Conservation (phyloP, 2,113 vertebrate genomes). For the Spermophilus dauricus region DNA sequence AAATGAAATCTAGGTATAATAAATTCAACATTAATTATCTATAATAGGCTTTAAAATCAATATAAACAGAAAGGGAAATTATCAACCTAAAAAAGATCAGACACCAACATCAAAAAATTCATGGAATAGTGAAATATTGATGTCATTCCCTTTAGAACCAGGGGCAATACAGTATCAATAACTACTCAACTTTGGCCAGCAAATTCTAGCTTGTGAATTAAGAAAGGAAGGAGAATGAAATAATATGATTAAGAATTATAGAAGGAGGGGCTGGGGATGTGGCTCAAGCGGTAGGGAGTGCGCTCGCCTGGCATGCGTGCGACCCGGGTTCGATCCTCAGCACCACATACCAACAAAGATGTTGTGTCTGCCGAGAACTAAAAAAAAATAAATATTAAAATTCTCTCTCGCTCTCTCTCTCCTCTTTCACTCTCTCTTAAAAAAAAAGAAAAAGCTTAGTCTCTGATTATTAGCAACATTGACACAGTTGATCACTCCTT, state of each 20-base stretch:
- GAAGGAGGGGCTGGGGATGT: too few relatives aligned
- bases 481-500: too few relatives aligned
- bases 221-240: neutral
- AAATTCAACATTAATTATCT: neutral
- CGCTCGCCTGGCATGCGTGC: too few relatives aligned
- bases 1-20: neutral
- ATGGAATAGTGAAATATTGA: neutral
- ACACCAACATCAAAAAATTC: neutral
- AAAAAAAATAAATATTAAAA: too few relatives aligned
- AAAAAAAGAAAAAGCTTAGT: too few relatives aligned
- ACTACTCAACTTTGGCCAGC: neutral
- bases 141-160: neutral
- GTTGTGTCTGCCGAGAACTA: too few relatives aligned
- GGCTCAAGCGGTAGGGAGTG: too few relatives aligned
- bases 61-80: neutral
- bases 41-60: constrained; percentile 5
- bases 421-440: too few relatives aligned
- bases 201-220: neutral
- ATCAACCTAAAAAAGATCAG: neutral
- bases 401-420: too few relatives aligned
- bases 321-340: too few relatives aligned
- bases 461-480: too few relatives aligned
- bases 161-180: neutral
- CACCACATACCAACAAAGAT: too few relatives aligned
- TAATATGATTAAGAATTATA: neutral